Evolutionary conservation across 2,888 invertebrate genomes (phyloP).

Genomic region (Campaea margaritaria): DNA sequence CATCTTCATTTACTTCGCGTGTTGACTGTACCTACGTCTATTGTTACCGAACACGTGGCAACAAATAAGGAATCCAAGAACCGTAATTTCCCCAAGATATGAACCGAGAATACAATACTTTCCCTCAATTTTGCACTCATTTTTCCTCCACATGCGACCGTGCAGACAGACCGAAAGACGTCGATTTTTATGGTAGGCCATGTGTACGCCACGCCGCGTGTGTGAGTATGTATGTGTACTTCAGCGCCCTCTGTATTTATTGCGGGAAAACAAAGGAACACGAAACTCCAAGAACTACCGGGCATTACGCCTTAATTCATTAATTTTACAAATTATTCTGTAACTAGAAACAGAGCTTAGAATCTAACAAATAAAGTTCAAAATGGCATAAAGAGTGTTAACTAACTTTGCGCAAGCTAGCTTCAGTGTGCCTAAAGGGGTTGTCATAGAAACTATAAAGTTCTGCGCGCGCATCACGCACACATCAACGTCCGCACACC

Average conservation of each 20-base stretch:
- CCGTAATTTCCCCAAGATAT: slow-evolving; percentile 15
- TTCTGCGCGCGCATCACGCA: slow-evolving; percentile 80
- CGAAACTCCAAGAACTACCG: slow-evolving; percentile 75
- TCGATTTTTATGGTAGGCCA: slow-evolving; percentile 35
- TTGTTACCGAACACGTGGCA: background rate
- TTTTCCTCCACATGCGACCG: slow-evolving; percentile 16
- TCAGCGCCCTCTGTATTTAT: slow-evolving; percentile 56
- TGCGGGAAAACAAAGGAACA: slow-evolving; percentile 67
- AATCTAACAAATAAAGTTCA: slow-evolving; percentile 3
- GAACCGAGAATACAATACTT: slow-evolving; percentile 18
- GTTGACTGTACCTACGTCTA: too few species aligned
- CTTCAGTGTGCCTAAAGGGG: slow-evolving; percentile 79
- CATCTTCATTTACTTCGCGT: too few species aligned
- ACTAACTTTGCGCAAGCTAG: slow-evolving; percentile 70
- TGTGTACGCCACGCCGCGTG: slow-evolving; percentile 14
- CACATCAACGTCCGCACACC: slow-evolving; percentile 59
- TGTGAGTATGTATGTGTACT: slow-evolving; percentile 13
- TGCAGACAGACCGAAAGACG: slow-evolving; percentile 30
- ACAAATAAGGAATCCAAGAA: slow-evolving; percentile 6
- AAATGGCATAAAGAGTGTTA: slow-evolving; percentile 26
- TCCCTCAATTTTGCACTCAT: slow-evolving; percentile 17
- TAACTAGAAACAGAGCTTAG: slow-evolving; percentile 22
- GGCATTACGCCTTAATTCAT: slow-evolving; percentile 81
- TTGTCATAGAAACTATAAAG: slow-evolving; percentile 84
- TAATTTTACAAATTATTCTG: slow-evolving; percentile 68